Base-by-base conservation (phyloP, 2,888 invertebrate species). In the Macrosiphum euphorbiae region DNA sequence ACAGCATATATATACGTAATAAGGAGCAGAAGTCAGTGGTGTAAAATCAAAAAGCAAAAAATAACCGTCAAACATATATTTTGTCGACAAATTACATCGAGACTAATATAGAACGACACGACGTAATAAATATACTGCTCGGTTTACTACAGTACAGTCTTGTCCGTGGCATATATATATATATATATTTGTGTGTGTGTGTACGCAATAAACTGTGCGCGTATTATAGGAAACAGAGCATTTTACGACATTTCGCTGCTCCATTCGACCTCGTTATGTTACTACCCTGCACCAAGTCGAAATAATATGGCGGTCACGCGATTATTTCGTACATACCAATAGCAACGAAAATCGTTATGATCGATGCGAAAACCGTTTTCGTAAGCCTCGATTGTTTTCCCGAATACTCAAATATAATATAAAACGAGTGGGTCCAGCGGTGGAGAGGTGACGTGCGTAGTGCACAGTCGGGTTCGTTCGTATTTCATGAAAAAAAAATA, bases 31-130 rank as follows among this genome's bases (percentile, higher is more conserved):
- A 78, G 20, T 35, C 35, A 35, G 16, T 67, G 16, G 78, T 78
- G 20, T 78, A 78, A 78, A 78, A 78, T 78, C n/a, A 78, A 78
- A 78, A 78, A 78, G 67, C 10, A 78, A 78, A 67, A 78, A 78
- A 78, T 78, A 78, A 35, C 78, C 35, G 35, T 35, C 16, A 35
- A 78, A 35, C 35, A 35, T 67, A 67, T 67, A 78, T 78, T 35
- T 24, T 20, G 8, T 78, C 35, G 35, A 78, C 35, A 78, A 78
- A 78, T 78, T 78, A 35, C 78, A 78, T 78, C 1, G 35, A 35
- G 35, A 78, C 2, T 67, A 67, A 67, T 67, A 67, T 67, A 67
- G 67, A 67, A 67, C 35, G 16, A 16, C 78, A 35, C 35, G 35
- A 78, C 35, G 20, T 41, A 78, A 78, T 78, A 78, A 78, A 78